Evolutionary conservation across 2,113 vertebrate species (phyloP).

Genomic region (Eclectus roratus): DNA sequence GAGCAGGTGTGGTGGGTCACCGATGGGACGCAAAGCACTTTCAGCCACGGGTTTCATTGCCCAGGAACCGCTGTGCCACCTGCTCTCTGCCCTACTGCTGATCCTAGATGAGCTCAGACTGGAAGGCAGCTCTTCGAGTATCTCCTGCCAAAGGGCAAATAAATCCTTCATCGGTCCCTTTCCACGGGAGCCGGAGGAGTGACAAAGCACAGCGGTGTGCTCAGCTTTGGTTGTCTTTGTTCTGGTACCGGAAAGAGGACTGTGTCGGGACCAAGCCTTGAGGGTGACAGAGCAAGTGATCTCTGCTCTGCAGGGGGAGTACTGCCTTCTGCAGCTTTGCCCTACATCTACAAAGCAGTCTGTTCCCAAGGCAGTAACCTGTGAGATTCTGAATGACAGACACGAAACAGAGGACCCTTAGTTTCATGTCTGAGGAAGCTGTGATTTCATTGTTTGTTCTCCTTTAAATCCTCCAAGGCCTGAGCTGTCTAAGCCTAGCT

Average conservation of each 20-base stretch:
- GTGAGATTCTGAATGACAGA: not conserved
- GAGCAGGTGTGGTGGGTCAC: not conserved
- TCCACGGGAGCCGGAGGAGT: not conserved
- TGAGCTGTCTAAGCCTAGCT: not conserved
- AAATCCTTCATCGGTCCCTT: rapidly evolving
- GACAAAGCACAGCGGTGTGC: rapidly evolving
- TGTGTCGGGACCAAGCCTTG: not conserved
- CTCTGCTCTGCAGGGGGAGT: not conserved
- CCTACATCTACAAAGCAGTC: not conserved
- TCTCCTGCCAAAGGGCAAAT: not conserved
- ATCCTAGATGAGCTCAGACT: not conserved
- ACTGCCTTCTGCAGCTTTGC: not conserved
- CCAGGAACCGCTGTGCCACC: not conserved
- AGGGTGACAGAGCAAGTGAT: rapidly evolving
- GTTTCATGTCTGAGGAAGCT: not conserved
- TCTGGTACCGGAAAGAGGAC: not conserved
- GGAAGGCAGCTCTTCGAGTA: not conserved
- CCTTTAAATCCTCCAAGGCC: not conserved
- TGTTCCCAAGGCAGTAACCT: not conserved
- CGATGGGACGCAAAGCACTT: not conserved
- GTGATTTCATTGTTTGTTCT: not conserved
- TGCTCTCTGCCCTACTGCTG: rapidly evolving
- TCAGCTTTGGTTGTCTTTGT: not conserved
- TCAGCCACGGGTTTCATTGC: not conserved
- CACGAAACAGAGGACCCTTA: not conserved